Evolutionary conservation across 2,113 vertebrate genomes (phyloP).

Genomic region (Solea senegalensis): DNA sequence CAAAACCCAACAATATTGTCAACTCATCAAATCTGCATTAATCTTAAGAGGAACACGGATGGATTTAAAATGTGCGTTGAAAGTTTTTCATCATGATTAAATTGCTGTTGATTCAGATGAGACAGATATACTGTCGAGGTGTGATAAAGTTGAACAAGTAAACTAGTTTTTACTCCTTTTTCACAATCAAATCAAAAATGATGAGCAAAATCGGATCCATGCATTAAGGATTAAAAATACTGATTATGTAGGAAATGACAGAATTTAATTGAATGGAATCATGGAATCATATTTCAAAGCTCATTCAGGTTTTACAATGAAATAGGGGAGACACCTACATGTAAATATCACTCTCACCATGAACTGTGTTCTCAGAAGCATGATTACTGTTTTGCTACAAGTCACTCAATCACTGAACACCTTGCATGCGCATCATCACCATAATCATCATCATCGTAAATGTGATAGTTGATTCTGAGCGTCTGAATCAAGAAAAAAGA

Average conservation of each 20-base stretch:
- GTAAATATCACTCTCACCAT: not conserved
- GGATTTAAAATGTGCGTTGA: no score
- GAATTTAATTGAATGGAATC: slow-evolving; percentile 13
- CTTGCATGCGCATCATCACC: slow-evolving; percentile 17
- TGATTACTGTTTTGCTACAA: slow-evolving; percentile 8
- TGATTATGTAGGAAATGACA: not conserved
- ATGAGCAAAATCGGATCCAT: not conserved
- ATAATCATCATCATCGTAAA: not conserved
- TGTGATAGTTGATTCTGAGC: not conserved
- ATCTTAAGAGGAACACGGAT: no score
- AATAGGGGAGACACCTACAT: not conserved
- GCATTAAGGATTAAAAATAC: not conserved
- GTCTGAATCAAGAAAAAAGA: not conserved
- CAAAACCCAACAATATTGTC: not conserved
- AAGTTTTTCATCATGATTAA: no score
- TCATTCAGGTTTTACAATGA: not conserved
- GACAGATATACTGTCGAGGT: no score
- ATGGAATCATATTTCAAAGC: not conserved
- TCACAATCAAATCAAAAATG: not conserved
- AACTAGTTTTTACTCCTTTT: no score
- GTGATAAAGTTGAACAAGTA: no score
- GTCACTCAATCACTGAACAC: not conserved
- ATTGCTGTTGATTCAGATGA: no score
- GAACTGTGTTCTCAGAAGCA: slow-evolving; percentile 3
- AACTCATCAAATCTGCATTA: no score